phyloP scores from a whole-genome alignment of 2,888 invertebrate species.

The Anodontia alba region DNA sequence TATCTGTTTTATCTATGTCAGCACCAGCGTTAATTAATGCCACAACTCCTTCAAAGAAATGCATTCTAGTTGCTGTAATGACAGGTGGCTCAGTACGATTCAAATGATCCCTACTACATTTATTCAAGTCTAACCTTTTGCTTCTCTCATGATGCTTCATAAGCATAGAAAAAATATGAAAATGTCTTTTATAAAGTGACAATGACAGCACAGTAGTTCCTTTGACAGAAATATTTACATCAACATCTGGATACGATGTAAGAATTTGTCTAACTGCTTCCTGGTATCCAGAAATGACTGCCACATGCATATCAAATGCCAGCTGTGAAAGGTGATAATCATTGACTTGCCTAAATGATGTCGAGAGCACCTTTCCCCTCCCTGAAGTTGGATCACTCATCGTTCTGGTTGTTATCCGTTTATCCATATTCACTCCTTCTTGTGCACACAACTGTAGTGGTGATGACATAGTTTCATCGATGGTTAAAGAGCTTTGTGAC shows the following conservation, averaged over 20 bases:
- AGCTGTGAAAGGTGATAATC: slow-evolving; percentile 74
- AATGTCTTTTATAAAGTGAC: slow-evolving; percentile 80
- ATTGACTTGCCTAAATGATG: slow-evolving; percentile 66
- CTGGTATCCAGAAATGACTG: slow-evolving; percentile 71
- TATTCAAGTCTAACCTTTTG: slow-evolving; percentile 79
- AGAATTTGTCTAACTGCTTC: slow-evolving; percentile 75
- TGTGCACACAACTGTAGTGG: slow-evolving; percentile 11
- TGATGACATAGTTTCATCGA: slow-evolving; percentile 1
- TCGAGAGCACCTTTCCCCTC: slow-evolving; percentile 53
- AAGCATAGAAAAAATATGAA: slow-evolving; percentile 80
- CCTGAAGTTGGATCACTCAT: slow-evolving; percentile 42
- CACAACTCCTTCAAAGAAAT: slow-evolving; percentile 80
- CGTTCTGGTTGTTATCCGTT: slow-evolving; percentile 38
- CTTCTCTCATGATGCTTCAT: slow-evolving; percentile 80
- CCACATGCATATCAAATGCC: slow-evolving; percentile 76
- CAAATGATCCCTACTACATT: slow-evolving; percentile 81
- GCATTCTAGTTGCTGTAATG: slow-evolving; percentile 84
- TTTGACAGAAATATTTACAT: slow-evolving; percentile 81
- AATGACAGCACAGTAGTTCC: slow-evolving; percentile 83
- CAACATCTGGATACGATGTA: slow-evolving; percentile 77
- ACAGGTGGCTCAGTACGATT: slow-evolving; percentile 83
- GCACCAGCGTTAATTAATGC: slow-evolving; percentile 80
- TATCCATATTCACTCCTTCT: slow-evolving; percentile 45
- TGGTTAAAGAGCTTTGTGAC: neutral
- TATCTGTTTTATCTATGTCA: slow-evolving; percentile 80